These are phyloP conservation scores for Carollia perspicillata DNA, from an alignment of 2,113 vertebrate species.

Conservation along the genomic window DNA sequence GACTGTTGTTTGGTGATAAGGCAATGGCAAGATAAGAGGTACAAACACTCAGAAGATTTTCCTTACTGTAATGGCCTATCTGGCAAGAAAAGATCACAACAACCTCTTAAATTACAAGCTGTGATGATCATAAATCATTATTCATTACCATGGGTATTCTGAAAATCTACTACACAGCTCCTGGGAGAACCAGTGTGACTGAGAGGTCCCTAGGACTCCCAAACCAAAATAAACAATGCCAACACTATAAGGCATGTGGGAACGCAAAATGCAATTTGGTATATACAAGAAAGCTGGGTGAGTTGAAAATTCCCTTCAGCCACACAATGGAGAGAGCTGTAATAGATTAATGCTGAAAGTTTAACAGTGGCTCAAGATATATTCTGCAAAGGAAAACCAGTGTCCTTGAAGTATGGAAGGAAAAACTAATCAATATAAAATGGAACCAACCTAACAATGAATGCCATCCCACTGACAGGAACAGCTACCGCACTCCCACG, in stretches of 20 bases:
- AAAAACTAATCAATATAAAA: constrained; percentile 15
- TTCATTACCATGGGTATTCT: neutral
- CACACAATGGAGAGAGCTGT: neutral
- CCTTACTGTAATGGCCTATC: neutral
- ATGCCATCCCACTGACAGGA: neutral
- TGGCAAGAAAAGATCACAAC: neutral
- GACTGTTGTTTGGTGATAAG: neutral
- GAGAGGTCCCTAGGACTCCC: neutral
- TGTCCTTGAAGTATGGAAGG: neutral
- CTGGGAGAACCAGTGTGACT: neutral
- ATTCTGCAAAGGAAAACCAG: constrained; percentile 2
- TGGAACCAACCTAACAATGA: neutral
- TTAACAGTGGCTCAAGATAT: constrained; percentile 6
- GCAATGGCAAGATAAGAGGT: neutral
- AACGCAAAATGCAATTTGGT: neutral
- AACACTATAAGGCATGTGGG: neutral
- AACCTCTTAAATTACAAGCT: neutral
- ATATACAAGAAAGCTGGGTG: neutral
- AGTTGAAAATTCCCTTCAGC: constrained; percentile 15
- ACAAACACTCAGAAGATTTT: neutral
- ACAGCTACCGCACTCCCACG: neutral
- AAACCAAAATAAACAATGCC: constrained; percentile 5
- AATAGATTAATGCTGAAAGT: neutral
- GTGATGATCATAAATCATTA: neutral
- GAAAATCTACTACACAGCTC: neutral